Evolutionary conservation across 2,888 invertebrate genomes (phyloP).

Genomic region (Parapristionchus giblindavisi): DNA sequence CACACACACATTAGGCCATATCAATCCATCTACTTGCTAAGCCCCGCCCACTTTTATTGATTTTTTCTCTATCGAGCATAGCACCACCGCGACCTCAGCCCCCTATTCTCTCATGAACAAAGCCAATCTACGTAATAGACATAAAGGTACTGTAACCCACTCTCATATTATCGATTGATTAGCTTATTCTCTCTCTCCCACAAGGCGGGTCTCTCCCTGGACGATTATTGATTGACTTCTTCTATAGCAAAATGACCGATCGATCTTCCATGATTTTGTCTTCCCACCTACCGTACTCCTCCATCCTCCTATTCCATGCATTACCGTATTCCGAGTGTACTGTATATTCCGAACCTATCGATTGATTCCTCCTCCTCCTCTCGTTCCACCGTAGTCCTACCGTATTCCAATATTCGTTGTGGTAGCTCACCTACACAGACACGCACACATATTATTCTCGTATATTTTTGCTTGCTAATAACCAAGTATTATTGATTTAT

Average conservation of each 20-base stretch:
- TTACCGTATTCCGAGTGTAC: no score
- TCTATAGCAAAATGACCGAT: no score
- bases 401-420: neutral
- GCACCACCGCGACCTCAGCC: neutral
- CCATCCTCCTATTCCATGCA: neutral
- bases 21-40: no score
- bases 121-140: neutral
- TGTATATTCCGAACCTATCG: no score
- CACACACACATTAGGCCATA: constrained; percentile 20
- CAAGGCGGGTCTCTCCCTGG: constrained; percentile 2
- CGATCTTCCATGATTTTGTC: no score
- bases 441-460: neutral
- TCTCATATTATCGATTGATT: constrained; percentile 10
- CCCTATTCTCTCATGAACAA: neutral
- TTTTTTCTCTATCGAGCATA: neutral
- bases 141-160: neutral
- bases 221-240: constrained; percentile 16
- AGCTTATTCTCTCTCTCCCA: constrained; percentile 20
- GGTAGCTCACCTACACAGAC: neutral
- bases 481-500: neutral
- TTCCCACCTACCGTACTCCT: neutral
- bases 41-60: neutral
- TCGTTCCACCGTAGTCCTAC: neutral
- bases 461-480: neutral
- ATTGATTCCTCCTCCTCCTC: no score